Base-by-base conservation (phyloP, 2,113 vertebrate species). In the Apteryx mantelli region DNA sequence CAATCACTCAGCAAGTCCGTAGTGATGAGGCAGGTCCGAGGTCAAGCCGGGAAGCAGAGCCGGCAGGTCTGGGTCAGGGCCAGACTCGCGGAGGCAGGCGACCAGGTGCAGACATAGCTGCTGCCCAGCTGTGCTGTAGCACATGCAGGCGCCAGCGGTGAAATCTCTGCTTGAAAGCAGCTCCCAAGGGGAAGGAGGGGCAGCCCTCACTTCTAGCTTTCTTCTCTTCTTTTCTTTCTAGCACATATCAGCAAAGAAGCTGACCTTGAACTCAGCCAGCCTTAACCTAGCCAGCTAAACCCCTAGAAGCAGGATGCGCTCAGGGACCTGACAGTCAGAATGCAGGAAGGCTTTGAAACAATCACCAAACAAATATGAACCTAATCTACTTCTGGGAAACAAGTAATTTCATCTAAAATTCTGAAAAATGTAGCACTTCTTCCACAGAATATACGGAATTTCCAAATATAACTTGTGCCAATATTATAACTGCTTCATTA, bases 251-350 rank as follows among this genome's bases (percentile, higher is more conserved):
- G 18, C 32, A 46, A 42, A 68, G 24, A 13, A 42, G 19, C 11
- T 2, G 4, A n/a, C 9, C 24, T n/a, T 34, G 16, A 36, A 82
- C 18, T 76, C 52, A 75, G 25, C 5, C 9, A 53, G 21, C 26
- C 1, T 0, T 18, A 78, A 18, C 6, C 42, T 71, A 36, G 61
- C 32, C 28, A 75, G 6, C 6, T 42, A 50, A 86, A 52, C 6
- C 73, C 42, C 40, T 82, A n/a, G 52, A 79, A 75, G 28, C 0
- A 0, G 17, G 1, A 60, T 60, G 10, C 1, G 0, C 4, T 65
- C 48, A 56, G 22, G 20, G 11, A 55, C 14, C 14, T 21, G 11
- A n/a, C 3, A 66, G 7, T 38, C 2, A 1, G 11, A 76, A 79
- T 36, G 34, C 30, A 63, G 73, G 3, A 89, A 85, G 25, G 17